Evolutionary conservation across 1,140 invertebrate species (phyloP).

Genomic region (Halictus rubicundus): DNA sequence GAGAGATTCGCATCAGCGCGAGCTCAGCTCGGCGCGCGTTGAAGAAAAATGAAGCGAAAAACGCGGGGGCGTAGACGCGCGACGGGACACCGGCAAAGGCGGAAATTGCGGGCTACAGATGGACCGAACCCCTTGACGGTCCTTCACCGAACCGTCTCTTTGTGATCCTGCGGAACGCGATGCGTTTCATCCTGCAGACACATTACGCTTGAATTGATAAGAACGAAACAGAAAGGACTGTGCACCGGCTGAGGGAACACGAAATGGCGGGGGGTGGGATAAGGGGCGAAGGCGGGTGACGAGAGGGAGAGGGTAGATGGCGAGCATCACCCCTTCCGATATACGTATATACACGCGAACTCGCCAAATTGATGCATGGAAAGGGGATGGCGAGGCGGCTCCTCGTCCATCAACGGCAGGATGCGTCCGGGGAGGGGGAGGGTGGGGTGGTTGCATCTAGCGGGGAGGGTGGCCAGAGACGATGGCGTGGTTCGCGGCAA

Average conservation of each 20-base stretch:
- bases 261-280: conserved; percentile 7
- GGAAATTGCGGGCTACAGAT: conserved; percentile 47
- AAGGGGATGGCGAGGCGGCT: conserved; percentile 23
- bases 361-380: conserved; percentile 58
- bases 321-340: conserved; percentile 41
- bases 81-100: conserved; percentile 18
- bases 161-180: conserved; percentile 41
- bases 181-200: conserved; percentile 52
- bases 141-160: conserved; percentile 32
- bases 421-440: not conserved
- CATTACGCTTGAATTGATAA: conserved; percentile 54
- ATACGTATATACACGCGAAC: conserved; percentile 28
- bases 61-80: not conserved
- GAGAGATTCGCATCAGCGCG: not conserved
- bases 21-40: not conserved
- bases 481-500: conserved; percentile 17
- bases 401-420: conserved; percentile 46
- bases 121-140: conserved; percentile 48
- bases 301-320: not conserved
- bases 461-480: conserved; percentile 16
- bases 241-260: conserved; percentile 25
- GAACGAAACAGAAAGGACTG: conserved; percentile 48
- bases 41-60: conserved; percentile 34
- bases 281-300: not conserved
- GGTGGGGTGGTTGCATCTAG: conserved; percentile 16